Percentiles rank a stretch among this genome's conserved stretches.
These are phyloP conservation scores for Alauda arvensis DNA, from an alignment of 2,797 vertebrate genomes.

Conservation along the genomic window DNA sequence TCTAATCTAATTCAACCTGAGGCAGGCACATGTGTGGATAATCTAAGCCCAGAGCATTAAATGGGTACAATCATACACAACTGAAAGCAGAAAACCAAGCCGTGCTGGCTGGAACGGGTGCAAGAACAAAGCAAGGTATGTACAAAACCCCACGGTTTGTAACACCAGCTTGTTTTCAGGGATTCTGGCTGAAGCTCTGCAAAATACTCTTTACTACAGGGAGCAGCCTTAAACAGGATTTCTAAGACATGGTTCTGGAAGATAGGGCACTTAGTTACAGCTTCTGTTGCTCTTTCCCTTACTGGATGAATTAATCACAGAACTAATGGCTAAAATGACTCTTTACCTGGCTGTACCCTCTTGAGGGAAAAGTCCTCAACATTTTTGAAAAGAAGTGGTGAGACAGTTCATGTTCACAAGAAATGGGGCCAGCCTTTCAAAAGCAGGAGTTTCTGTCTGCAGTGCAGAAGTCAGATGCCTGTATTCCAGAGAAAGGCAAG, in stretches of 20 bases:
- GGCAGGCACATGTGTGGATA: background rate
- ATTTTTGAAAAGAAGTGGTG: rapidly evolving
- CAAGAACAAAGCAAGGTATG: background rate
- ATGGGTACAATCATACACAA: background rate
- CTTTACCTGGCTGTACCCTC: background rate
- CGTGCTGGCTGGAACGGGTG: background rate
- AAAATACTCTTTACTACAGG: background rate
- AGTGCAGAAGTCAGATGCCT: background rate
- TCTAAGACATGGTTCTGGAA: background rate
- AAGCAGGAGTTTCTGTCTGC: background rate
- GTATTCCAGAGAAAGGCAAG: background rate
- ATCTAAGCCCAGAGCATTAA: background rate
- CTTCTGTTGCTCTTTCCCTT: background rate
- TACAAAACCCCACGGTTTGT: background rate
- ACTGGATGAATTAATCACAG: background rate
- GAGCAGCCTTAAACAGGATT: background rate
- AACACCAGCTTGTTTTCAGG: background rate
- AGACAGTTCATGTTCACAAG: background rate
- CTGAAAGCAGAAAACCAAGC: background rate
- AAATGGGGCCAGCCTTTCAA: background rate
- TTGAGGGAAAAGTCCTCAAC: background rate
- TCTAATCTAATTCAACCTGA: slow-evolving; percentile 19
- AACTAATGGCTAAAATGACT: background rate
- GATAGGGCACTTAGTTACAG: background rate
- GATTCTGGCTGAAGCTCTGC: background rate